Percentiles rank a stretch among this genome's conserved stretches.
phyloP scores from a whole-genome alignment of 1,140 invertebrate species.

The Apis dorsata region DNA sequence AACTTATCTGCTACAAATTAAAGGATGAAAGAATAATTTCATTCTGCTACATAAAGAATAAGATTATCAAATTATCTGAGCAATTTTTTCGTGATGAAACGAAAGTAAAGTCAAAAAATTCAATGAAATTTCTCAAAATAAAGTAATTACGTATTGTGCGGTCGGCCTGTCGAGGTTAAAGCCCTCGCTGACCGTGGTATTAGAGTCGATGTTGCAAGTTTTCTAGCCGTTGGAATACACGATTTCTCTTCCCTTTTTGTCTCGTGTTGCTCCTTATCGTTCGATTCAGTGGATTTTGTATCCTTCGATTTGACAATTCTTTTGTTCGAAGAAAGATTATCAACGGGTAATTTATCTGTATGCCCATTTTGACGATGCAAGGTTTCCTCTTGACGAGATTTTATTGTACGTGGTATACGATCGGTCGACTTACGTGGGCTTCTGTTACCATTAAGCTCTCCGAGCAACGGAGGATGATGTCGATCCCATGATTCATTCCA shows the following conservation, averaged over 20 bases:
- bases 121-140: background rate
- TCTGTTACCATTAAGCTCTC: conserved; percentile 63
- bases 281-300: conserved; percentile 51
- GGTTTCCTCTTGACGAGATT: conserved; percentile 62
- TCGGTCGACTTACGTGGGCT: conserved; percentile 65
- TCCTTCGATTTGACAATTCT: conserved; percentile 56
- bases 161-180: conserved; percentile 58
- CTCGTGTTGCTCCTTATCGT: conserved; percentile 34
- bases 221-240: conserved; percentile 72
- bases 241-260: conserved; percentile 64
- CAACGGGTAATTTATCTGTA: conserved; percentile 53
- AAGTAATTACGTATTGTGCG: conserved; percentile 58
- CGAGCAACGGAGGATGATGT: conserved; percentile 62
- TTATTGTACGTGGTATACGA: conserved; percentile 61
- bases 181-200: conserved; percentile 68
- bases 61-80: background rate
- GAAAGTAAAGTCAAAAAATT: background rate
- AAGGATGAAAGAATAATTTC: background rate
- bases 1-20: background rate
- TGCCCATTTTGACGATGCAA: conserved; percentile 56
- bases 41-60: background rate
- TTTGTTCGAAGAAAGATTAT: conserved; percentile 46
- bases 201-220: conserved; percentile 65
- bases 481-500: conserved; percentile 75
- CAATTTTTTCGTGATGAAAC: background rate